Percentiles rank a stretch among this genome's conserved stretches.
Conservation (phyloP, 2,888 invertebrate genomes). For the Crepidodera aurea region DNA sequence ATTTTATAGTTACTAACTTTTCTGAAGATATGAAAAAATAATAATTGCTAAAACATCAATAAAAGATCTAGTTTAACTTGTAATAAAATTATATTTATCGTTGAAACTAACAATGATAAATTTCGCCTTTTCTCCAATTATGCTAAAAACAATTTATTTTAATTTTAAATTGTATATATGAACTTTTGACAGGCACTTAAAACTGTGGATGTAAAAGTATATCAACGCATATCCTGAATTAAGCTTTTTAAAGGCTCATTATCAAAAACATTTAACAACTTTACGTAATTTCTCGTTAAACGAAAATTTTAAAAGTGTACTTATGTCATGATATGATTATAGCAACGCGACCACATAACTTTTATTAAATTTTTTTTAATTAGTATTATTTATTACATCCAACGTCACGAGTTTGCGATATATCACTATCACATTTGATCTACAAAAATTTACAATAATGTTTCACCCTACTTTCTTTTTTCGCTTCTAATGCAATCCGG, state of each 20-base stretch:
- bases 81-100: too few relatives aligned
- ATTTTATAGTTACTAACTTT: too few relatives aligned
- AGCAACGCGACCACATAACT: background rate
- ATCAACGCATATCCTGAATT: too few relatives aligned
- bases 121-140: too few relatives aligned
- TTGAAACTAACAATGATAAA: too few relatives aligned
- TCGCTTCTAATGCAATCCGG: conserved; percentile 45
- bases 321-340: background rate
- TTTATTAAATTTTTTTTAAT: background rate
- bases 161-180: too few relatives aligned
- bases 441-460: conserved; percentile 18
- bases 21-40: too few relatives aligned
- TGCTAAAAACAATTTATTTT: too few relatives aligned
- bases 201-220: too few relatives aligned
- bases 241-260: background rate
- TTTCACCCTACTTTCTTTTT: conserved; percentile 24
- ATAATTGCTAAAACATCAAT: too few relatives aligned
- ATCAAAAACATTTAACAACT: background rate
- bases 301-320: background rate
- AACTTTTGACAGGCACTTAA: too few relatives aligned
- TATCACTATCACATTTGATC: background rate
- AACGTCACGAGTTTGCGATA: background rate
- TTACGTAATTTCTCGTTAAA: background rate
- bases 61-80: too few relatives aligned
- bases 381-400: background rate